A percentile compares a stretch with the other conserved stretches of the same genome.
Conservation (phyloP, 2,888 invertebrate genomes). For the Ramazzottius varieornatus region DNA sequence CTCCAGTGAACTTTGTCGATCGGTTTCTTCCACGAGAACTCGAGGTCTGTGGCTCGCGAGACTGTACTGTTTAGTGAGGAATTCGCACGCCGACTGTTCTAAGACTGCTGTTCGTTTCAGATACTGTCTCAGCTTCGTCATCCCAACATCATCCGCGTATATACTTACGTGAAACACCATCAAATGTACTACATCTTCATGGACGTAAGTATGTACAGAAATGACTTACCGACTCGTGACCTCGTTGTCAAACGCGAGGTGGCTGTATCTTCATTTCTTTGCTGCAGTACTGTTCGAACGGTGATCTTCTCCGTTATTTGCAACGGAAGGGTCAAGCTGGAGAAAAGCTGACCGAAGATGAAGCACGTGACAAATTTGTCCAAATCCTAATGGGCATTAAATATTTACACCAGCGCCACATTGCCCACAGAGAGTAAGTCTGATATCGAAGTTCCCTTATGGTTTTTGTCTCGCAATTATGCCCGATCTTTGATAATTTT, state of each 20-base stretch:
- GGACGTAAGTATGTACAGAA: background rate
- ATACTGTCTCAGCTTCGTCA: background rate
- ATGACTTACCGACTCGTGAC: background rate
- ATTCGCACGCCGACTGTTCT: no score
- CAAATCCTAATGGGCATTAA: background rate
- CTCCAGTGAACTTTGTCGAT: slow-evolving; percentile 2
- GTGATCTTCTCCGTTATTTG: background rate
- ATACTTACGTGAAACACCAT: background rate
- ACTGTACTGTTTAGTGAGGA: no score
- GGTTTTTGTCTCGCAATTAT: no score
- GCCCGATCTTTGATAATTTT: no score
- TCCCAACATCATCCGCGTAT: background rate
- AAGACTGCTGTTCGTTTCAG: background rate
- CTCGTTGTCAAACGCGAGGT: background rate
- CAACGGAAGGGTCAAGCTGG: background rate
- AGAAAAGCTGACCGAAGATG: background rate
- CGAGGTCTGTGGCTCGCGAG: no score
- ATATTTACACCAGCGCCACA: background rate
- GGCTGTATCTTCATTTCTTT: background rate
- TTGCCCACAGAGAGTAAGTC: background rate
- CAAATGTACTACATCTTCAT: background rate
- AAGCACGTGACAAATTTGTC: background rate
- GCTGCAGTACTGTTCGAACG: background rate
- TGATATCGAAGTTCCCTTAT: no score
- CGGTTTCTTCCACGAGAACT: background rate